A percentile compares a stretch with the other conserved stretches of the same genome.
These are phyloP conservation scores for Paratilapia polleni DNA, from an alignment of 2,113 vertebrate genomes.

Conservation along the genomic window DNA sequence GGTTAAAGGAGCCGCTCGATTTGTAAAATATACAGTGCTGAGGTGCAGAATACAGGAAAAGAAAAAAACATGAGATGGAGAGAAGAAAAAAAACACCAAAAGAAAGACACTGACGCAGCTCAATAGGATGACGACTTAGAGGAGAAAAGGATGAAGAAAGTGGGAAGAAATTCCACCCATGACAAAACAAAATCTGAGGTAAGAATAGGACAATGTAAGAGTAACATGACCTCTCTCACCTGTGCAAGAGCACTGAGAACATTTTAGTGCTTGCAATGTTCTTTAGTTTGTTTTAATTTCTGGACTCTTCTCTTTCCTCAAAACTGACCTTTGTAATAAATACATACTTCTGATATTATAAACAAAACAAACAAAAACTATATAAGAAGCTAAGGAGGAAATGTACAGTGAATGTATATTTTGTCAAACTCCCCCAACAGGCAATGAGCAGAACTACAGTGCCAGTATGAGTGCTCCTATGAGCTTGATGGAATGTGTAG, in stretches of 20 bases:
- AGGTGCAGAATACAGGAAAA: not conserved
- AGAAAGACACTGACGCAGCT: not conserved
- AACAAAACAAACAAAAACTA: not conserved
- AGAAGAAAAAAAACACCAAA: too few relatives aligned
- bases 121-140: not conserved
- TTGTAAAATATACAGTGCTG: not conserved
- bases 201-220: not conserved
- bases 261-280: not conserved
- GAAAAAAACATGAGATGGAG: too few relatives aligned
- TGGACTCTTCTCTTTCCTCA: not conserved
- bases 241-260: not conserved
- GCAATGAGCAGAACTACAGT: not conserved
- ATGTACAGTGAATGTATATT: not conserved
- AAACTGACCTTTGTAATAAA: not conserved
- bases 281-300: not conserved
- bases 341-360: not conserved
- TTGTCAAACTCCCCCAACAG: not conserved
- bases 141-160: not conserved
- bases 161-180: not conserved
- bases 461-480: rapidly evolving
- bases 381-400: not conserved
- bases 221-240: not conserved
- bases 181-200: not conserved
- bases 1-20: not conserved
- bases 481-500: not conserved